Evolutionary conservation across 2,888 invertebrate species (phyloP), one percentile per base, ranked within the genome.

Genomic region (Yponomeuta malinellus): DNA sequence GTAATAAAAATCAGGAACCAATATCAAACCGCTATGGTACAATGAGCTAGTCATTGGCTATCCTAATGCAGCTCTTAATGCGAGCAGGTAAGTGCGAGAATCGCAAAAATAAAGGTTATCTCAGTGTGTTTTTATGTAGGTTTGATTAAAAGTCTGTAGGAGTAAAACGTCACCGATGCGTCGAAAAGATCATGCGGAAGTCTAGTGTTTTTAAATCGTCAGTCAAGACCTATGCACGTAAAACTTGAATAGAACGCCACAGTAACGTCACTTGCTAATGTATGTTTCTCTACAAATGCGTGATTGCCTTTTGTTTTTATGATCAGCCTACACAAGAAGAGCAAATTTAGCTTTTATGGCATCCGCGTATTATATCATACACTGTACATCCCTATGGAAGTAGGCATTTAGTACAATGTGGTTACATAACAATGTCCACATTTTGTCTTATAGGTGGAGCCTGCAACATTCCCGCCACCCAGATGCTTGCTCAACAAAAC

Each of bases 161-260:
- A 63, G 70, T 63, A 63, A 23, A 33, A 29, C 70, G 64, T 37
- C 70, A 52, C 15, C 69, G 69, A 67, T 73, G 63, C 69, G 71
- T 73, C 69, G 48, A 71, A 71, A 72, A 72, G 71, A 72, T 70
- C 71, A 73, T 48, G 71, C 73, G 73, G 73, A 73, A 72, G 73
- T 43, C n/a, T 65, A 15, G 0, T 59, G 52, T 12, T 59, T 15
- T 15, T 15, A 15, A 15, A 15, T 1, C 3, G 52, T 59, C 52
- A 15, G 15, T 59, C 12, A 12, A 59, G 52, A 59, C 15, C 12
- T 59, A 59, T 59, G 12, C 52, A 15, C 15, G 52, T 59, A 15
- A 59, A 59, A 2, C n/a, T 43, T 48, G 31, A 65, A 48, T 43
- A 48, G 65, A 65, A 52, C 15, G 63, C 23, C 64, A 23, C 48